These are phyloP conservation scores for Bothrops jararaca DNA, from an alignment of 2,113 vertebrate genomes.

Conservation along the genomic window DNA sequence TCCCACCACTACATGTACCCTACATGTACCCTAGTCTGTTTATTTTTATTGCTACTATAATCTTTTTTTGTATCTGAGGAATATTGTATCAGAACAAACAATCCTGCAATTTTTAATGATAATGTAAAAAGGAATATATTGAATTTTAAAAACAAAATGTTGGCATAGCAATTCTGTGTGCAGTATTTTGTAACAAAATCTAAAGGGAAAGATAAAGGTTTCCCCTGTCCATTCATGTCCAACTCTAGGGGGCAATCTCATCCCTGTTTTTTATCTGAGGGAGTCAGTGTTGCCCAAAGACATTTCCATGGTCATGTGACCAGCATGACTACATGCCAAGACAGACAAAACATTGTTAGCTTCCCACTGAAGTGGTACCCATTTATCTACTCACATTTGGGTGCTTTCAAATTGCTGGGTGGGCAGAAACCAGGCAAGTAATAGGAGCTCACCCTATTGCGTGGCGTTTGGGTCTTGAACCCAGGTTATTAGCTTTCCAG, in stretches of 20 bases:
- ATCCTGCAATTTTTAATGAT: neutral
- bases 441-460: neutral
- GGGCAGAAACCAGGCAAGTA: neutral
- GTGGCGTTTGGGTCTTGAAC: neutral
- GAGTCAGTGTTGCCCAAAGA: neutral
- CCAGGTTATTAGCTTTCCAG: neutral
- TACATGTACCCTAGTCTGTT: neutral
- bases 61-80: neutral
- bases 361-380: neutral
- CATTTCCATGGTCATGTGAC: neutral
- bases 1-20: neutral
- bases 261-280: neutral
- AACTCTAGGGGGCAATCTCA: neutral
- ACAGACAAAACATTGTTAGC: neutral
- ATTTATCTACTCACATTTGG: neutral
- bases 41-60: neutral
- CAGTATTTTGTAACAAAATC: neutral
- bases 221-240: neutral
- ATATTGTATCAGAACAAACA: neutral
- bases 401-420: neutral
- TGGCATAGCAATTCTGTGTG: slow-evolving; percentile 4
- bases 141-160: neutral
- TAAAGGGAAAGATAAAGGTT: neutral
- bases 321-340: neutral
- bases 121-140: neutral